These are phyloP conservation scores for Hippocampus zosterae DNA, from an alignment of 2,113 vertebrate genomes.

Conservation along the genomic window DNA sequence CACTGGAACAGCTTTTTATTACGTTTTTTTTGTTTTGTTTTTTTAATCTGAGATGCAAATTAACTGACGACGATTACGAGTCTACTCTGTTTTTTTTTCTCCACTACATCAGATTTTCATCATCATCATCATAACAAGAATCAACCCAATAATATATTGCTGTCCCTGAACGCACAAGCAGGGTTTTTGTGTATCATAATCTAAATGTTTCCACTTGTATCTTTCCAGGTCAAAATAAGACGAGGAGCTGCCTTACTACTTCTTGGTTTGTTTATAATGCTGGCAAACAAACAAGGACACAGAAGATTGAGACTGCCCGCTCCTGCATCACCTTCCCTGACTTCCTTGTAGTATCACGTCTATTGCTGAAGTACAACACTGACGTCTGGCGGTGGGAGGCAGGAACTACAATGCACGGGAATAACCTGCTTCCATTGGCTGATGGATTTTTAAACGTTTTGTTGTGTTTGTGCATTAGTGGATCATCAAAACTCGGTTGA, in stretches of 20 bases:
- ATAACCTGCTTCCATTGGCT: conserved; percentile 10
- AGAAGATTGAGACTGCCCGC: neutral
- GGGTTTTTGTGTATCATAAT: neutral
- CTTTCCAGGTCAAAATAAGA: conserved; percentile 66
- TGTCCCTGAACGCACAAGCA: no score
- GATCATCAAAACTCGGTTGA: neutral
- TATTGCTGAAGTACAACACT: conserved; percentile 43
- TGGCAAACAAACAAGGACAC: neutral
- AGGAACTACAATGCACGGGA: conserved; percentile 36
- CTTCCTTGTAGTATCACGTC: neutral
- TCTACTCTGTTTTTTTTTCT: no score
- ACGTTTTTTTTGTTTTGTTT: no score
- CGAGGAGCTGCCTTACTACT: conserved; percentile 52
- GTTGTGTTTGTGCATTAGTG: conserved; percentile 17
- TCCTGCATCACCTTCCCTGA: neutral
- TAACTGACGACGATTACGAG: no score
- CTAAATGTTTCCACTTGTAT: conserved; percentile 1
- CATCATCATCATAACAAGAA: no score
- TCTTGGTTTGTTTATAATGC: conserved; percentile 25
- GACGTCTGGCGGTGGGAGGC: conserved; percentile 46
- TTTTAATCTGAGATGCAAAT: no score
- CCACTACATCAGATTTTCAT: no score
- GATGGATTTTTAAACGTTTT: conserved; percentile 2
- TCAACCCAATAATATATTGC: no score
- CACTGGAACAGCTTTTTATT: no score